Evolutionary conservation across 2,113 vertebrate genomes (phyloP).

Genomic region (Ciconia boyciana): DNA sequence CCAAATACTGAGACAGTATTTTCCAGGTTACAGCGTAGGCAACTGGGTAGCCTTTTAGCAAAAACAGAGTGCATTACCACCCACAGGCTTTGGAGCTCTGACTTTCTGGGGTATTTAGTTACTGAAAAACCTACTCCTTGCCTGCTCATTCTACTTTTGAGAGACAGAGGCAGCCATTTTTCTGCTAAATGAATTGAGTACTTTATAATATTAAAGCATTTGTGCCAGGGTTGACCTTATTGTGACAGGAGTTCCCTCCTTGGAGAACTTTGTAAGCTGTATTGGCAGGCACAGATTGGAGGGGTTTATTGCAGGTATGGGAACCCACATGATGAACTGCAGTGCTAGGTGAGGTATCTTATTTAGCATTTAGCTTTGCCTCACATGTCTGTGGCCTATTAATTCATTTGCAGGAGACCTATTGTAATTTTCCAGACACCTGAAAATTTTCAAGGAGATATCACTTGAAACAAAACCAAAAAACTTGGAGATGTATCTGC

Average conservation of each 20-base stretch:
- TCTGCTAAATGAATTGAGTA: background rate
- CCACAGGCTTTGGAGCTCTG: background rate
- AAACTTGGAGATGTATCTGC: background rate
- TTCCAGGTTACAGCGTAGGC: background rate
- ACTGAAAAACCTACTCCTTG: background rate
- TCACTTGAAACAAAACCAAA: slow-evolving; percentile 23
- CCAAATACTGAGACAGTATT: background rate
- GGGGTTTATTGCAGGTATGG: slow-evolving; percentile 33
- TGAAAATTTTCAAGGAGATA: slow-evolving; percentile 49
- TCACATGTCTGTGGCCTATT: background rate
- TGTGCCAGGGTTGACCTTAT: background rate
- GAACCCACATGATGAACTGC: background rate
- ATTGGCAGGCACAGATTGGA: slow-evolving; percentile 13
- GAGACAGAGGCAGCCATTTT: background rate
- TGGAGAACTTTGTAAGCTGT: background rate
- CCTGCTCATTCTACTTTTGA: background rate
- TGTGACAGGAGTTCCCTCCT: background rate
- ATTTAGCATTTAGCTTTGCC: slow-evolving; percentile 31
- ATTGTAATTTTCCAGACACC: slow-evolving; percentile 34
- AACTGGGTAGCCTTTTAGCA: background rate
- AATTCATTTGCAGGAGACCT: slow-evolving; percentile 8
- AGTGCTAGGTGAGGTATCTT: slow-evolving; percentile 12
- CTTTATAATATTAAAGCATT: background rate
- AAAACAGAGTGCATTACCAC: background rate
- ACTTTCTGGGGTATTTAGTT: background rate